Base-by-base conservation (phyloP, 2,113 vertebrate species). In the Sterna hirundo region DNA sequence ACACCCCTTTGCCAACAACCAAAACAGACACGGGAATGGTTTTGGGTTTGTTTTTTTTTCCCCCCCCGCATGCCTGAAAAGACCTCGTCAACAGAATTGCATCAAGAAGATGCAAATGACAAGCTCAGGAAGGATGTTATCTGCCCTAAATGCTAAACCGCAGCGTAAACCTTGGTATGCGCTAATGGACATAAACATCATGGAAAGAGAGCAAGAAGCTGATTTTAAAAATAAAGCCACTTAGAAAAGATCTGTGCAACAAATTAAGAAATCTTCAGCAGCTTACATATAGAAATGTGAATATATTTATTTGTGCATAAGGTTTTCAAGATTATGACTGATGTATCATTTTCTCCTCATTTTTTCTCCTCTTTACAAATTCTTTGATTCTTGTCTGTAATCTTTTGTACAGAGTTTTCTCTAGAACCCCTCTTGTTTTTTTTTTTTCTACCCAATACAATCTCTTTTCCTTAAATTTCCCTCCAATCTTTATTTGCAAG, bases 71-170 rank as follows among this genome's bases (percentile, higher is more conserved):
- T 66, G 94, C 81, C 83, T 95, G 81, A 61, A 94, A 94, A 77
- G 83, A 87, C 51, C 81, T 70, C 74, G 89, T 90, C 94, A 95
- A 94, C 70, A 88, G 70, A 93, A 95, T 77, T 89, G 80, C 74
- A 86, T 78, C 90, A 92, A 92, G 88, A 71, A 75, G 79, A 94
- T 68, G 76, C 58, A 89, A 84, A 91, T 64, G 57, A 60, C 77
- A 84, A 74, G 86, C 51, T 70, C 22, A 42, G 70, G 70, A 91
- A 76, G 58, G 95, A 91, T 69, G 60, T 79, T 74, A 51, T 74
- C 93, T 91, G 64, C 70, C 58, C 66, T 77, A 89, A 62, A 77
- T 42, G 66, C 70, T 93, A 65, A 83, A 87, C 42, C 10, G 0
- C 52, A 79, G 52, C 32, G 17, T 52, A 72, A 78, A 57, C 25